Evolutionary conservation across 2,888 invertebrate species (phyloP).

Genomic region (Drosophila barbarae): DNA sequence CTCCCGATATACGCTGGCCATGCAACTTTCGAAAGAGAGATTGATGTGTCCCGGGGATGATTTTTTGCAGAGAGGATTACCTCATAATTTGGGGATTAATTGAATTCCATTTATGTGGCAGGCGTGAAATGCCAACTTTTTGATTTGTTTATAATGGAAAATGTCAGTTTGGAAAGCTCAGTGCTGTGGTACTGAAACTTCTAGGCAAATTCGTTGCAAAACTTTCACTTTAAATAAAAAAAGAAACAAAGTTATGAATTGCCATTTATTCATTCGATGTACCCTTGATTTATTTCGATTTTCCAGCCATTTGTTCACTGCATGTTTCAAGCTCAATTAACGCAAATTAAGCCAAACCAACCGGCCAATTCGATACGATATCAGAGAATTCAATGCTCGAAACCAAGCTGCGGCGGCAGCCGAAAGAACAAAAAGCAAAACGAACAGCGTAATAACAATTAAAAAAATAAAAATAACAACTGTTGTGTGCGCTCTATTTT

Average conservation of each 20-base stretch:
- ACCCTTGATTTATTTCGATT: slow-evolving; percentile 8
- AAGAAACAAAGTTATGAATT: neutral
- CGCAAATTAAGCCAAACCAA: slow-evolving; percentile 62
- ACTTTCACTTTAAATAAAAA: slow-evolving; percentile 4
- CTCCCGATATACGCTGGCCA: slow-evolving; percentile 47
- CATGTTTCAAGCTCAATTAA: slow-evolving; percentile 70
- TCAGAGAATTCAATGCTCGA: slow-evolving; percentile 58
- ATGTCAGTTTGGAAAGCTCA: slow-evolving; percentile 10
- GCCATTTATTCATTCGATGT: slow-evolving; percentile 1
- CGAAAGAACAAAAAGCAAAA: slow-evolving; percentile 35
- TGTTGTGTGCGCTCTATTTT: slow-evolving; percentile 66
- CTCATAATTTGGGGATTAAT: slow-evolving; percentile 20
- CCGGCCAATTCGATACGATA: slow-evolving; percentile 42
- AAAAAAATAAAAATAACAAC: slow-evolving; percentile 68
- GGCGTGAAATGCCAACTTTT: slow-evolving; percentile 30
- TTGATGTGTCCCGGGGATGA: slow-evolving; percentile 40
- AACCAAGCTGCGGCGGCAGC: slow-evolving; percentile 36
- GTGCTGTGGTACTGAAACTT: neutral
- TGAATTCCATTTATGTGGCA: slow-evolving; percentile 32
- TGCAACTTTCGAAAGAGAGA: slow-evolving; percentile 61
- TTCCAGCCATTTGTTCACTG: slow-evolving; percentile 42
- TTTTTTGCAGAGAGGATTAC: slow-evolving; percentile 25
- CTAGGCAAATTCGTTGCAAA: slow-evolving; percentile 6
- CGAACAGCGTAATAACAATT: slow-evolving; percentile 62
- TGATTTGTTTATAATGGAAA: slow-evolving; percentile 23